Conservation (phyloP, 2,888 invertebrate species). For the Clepsis dumicolana region DNA sequence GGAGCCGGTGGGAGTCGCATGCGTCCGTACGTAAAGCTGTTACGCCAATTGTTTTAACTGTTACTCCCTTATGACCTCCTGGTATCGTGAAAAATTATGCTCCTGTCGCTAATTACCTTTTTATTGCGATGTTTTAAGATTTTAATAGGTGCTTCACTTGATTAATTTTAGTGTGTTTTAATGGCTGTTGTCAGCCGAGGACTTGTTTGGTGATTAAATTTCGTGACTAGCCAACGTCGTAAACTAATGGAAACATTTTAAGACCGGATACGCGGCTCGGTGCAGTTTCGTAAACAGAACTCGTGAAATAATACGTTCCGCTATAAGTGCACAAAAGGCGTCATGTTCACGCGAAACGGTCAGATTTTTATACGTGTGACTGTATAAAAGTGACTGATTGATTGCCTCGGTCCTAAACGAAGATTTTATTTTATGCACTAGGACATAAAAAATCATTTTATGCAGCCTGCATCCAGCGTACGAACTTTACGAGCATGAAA, state of each 20-base stretch:
- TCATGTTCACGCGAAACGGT: no score
- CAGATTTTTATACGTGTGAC: no score
- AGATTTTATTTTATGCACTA: no score
- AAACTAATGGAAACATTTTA: not conserved
- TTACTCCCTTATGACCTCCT: constrained; percentile 50
- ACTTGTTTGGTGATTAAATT: not conserved
- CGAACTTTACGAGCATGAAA: no score
- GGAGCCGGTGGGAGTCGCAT: constrained; percentile 29
- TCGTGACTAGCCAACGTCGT: not conserved
- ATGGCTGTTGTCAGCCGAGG: not conserved
- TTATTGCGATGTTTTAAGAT: constrained; percentile 5
- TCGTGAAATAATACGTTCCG: no score
- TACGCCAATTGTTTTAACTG: constrained; percentile 52
- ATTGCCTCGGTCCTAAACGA: no score
- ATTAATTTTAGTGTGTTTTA: constrained; percentile 1
- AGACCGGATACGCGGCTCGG: not conserved
- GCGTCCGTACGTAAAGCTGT: constrained; percentile 48
- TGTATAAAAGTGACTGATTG: no score
- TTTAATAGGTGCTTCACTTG: not conserved
- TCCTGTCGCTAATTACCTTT: not conserved
- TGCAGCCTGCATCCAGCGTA: no score
- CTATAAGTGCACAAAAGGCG: no score
- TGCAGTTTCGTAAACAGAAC: not conserved
- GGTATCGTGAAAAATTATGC: constrained; percentile 31
- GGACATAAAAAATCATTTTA: no score